phyloP scores from a whole-genome alignment of 2,113 vertebrate species.

The Rhinogobius similis region DNA sequence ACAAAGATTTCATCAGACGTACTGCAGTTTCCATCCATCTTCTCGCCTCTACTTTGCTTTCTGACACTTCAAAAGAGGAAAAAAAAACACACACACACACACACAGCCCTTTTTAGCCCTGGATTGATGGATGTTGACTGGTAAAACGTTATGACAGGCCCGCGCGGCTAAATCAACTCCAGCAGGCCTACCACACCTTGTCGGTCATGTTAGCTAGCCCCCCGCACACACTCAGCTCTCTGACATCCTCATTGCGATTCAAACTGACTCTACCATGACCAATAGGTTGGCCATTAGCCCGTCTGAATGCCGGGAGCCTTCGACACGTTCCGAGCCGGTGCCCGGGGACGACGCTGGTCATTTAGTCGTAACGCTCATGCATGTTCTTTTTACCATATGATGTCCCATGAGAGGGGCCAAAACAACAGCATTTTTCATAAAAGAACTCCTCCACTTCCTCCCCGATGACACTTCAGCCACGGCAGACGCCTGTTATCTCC shows the following conservation, averaged over 20 bases:
- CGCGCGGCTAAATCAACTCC: conserved; percentile 70
- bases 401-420: conserved; percentile 69
- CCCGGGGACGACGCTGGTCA: conserved; percentile 68
- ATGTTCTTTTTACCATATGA: conserved; percentile 64
- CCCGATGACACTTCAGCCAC: conserved; percentile 58
- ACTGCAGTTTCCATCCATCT: conserved; percentile 38
- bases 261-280: conserved; percentile 73
- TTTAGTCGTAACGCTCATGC: conserved; percentile 71
- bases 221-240: conserved; percentile 33
- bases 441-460: conserved; percentile 21
- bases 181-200: conserved; percentile 71
- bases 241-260: conserved; percentile 77
- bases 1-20: conserved; percentile 57
- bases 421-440: conserved; percentile 68
- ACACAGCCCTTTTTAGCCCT: conserved; percentile 31
- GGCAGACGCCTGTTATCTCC: conserved; percentile 71
- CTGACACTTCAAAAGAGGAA: conserved; percentile 41
- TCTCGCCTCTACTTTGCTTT: conserved; percentile 23
- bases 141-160: conserved; percentile 59
- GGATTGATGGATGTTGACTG: conserved; percentile 65
- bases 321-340: conserved; percentile 68
- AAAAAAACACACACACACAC: conserved; percentile 11
- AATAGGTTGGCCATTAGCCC: conserved; percentile 75
- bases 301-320: conserved; percentile 67
- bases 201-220: conserved; percentile 66